Base-by-base conservation (phyloP, 2,888 invertebrate species). In the Apantesis nais region DNA sequence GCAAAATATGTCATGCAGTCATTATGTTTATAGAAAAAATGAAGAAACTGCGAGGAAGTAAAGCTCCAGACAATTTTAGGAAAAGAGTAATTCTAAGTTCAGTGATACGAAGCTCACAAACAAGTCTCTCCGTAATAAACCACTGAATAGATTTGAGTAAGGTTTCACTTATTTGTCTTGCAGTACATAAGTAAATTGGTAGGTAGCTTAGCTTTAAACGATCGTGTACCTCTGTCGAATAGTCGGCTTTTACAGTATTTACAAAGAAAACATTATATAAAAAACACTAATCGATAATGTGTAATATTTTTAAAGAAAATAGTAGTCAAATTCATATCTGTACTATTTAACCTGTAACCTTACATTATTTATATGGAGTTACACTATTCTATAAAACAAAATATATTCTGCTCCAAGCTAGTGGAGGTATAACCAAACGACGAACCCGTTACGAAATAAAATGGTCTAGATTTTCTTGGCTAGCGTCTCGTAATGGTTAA, bases 381-480 rank as follows among this genome's bases (percentile, higher is more conserved):
- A 25, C 37, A 52, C 19, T 31, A 22, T 55, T 37, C 52, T 8
- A 25, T 11, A 66, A 37, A n/a, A 66, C n/a, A 55, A 66, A 37
- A 55, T 37, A 37, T 16, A 55, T 52, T 37, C 34, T 37, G 41
- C 37, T 66, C 37, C 37, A 37, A 52, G 25, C 52, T 62, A 62
- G 48, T 62, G 39, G 25, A 68, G 48, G 37, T 58, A 34, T 37
- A 29, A 39, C 19, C 25, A 37, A 66, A 55, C 25, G 39, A 29
- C 39, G 37, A 29, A 29, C 39, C 58, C 25, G 64, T 62, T 70
- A 61, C 58, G 31, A 71, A 74, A 78, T 68, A 60, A 55, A 74
- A 73, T 52, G 63, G 48, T 55, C 37, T 66, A 62, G 41, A 70
- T 70, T 71, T 77, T 70, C 70, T 72, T 62, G 67, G 75, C 71